These are phyloP conservation scores for Drosophila arawakana DNA, from an alignment of 1,140 invertebrate species.

Conservation along the genomic window DNA sequence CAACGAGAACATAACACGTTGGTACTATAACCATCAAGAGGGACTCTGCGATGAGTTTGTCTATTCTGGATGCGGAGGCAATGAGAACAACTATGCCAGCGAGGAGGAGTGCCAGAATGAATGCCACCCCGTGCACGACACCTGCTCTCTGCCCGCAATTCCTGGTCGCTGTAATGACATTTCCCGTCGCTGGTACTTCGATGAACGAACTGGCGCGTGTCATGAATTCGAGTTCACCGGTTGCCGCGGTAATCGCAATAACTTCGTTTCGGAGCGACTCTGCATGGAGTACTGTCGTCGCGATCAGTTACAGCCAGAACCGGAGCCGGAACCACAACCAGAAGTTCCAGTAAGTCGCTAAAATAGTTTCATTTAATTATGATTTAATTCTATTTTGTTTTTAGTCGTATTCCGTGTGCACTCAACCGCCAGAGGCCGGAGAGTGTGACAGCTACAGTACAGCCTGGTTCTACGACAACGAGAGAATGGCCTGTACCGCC, in stretches of 20 bases:
- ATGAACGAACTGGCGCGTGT: conserved; percentile 88
- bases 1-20: conserved; percentile 86
- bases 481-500: conserved; percentile 86
- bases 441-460: conserved; percentile 88
- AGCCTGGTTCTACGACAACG: conserved; percentile 91
- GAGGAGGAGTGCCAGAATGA: conserved; percentile 91
- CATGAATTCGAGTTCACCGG: conserved; percentile 89
- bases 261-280: conserved; percentile 92
- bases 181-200: conserved; percentile 90
- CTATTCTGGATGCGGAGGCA: conserved; percentile 94
- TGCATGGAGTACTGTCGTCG: conserved; percentile 91
- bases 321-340: conserved; percentile 28
- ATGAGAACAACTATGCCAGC: conserved; percentile 93
- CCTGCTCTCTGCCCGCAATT: conserved; percentile 90
- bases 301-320: conserved; percentile 38
- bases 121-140: conserved; percentile 90
- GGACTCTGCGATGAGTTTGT: conserved; percentile 93
- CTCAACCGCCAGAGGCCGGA: conserved; percentile 88
- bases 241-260: conserved; percentile 91
- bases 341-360: conserved; percentile 50
- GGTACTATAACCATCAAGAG: conserved; percentile 91
- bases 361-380: neutral
- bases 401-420: conserved; percentile 85
- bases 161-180: conserved; percentile 86
- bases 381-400: neutral